phyloP scores from a whole-genome alignment of 2,797 vertebrate species.

The Taeniopygia guttata region DNA sequence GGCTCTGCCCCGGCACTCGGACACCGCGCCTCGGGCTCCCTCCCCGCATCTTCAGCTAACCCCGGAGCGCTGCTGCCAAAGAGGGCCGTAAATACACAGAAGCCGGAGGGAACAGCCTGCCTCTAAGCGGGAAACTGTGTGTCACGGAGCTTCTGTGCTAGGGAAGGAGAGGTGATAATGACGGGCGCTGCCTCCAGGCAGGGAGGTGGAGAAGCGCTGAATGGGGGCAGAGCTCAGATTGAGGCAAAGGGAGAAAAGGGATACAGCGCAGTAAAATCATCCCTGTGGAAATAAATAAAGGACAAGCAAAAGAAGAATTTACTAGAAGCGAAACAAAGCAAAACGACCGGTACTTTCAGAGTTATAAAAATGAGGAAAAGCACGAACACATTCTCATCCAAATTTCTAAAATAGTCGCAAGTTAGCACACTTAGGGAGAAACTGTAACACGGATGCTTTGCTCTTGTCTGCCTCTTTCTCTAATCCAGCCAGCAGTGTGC shows the following conservation, averaged over 20 bases:
- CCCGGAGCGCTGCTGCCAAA: not conserved
- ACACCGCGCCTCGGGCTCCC: too few relatives aligned
- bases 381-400: not conserved
- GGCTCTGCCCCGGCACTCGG: not conserved
- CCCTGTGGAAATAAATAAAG: not conserved
- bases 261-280: not conserved
- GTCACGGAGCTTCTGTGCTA: not conserved
- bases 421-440: not conserved
- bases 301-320: not conserved
- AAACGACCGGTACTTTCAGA: not conserved
- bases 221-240: not conserved
- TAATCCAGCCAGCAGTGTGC: conserved; percentile 4
- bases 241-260: not conserved
- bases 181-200: conserved; percentile 11
- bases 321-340: conserved; percentile 11
- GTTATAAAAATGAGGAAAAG: not conserved
- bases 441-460: not conserved
- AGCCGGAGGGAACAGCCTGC: not conserved
- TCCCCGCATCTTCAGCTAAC: not conserved
- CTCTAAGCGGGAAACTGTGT: not conserved
- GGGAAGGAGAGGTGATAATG: conserved; percentile 29
- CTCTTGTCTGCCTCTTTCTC: conserved; percentile 5
- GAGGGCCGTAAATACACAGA: not conserved
- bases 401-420: not conserved
- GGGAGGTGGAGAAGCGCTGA: not conserved